Percentiles rank a stretch among this genome's conserved stretches.
Evolutionary conservation across 2,888 invertebrate genomes (phyloP).

Genomic region (Acronicta aceris): DNA sequence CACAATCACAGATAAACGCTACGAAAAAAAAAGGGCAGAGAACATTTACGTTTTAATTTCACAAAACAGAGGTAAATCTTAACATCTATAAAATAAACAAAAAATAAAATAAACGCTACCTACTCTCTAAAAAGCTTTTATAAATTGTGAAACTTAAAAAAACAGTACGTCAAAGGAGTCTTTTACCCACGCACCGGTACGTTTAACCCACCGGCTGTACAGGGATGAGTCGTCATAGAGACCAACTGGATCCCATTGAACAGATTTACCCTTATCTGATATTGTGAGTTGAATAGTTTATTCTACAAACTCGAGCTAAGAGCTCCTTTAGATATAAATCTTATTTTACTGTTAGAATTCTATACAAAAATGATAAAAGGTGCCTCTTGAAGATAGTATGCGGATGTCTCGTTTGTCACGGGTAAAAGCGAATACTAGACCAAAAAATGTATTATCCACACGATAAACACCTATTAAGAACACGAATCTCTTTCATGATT

Average conservation of each 20-base stretch:
- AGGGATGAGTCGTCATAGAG: conserved; percentile 79
- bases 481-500: neutral
- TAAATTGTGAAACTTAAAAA: conserved; percentile 23
- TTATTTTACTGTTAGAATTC: conserved; percentile 64
- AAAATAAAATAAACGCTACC: too few species aligned
- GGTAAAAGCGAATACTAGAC: conserved; percentile 21
- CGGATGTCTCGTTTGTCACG: conserved; percentile 34
- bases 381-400: conserved; percentile 28
- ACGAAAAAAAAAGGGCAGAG: conserved; percentile 12
- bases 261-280: conserved; percentile 82
- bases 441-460: conserved; percentile 21
- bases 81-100: conserved; percentile 29
- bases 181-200: conserved; percentile 45
- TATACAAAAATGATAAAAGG: conserved; percentile 57
- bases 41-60: conserved; percentile 16
- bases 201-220: conserved; percentile 40
- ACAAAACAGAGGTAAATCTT: conserved; percentile 10
- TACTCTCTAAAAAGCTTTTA: conserved; percentile 30
- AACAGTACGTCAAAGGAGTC: conserved; percentile 47
- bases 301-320: conserved; percentile 71
- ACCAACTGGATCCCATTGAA: conserved; percentile 80
- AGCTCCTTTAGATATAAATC: conserved; percentile 76
- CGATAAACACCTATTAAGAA: too few species aligned
- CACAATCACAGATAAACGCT: conserved; percentile 20
- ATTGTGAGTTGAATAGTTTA: conserved; percentile 83